Percentiles rank a stretch among this genome's conserved stretches.
Conservation (phyloP, 2,797 vertebrate genomes). For the Bucorvus abyssinicus region DNA sequence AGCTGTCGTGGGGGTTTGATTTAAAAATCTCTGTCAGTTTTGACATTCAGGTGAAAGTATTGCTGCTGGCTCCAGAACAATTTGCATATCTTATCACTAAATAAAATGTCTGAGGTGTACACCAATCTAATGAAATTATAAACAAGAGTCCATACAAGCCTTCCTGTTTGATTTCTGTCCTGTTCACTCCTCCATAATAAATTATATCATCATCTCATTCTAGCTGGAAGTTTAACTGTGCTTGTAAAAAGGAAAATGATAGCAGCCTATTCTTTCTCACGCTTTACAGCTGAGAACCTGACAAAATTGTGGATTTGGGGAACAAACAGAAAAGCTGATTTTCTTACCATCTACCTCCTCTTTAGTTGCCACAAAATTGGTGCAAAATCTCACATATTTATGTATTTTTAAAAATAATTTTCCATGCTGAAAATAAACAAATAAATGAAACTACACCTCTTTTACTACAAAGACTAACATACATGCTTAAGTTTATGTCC, state of each 20-base stretch:
- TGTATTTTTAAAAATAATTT: not conserved
- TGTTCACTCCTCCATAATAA: constrained; percentile 67
- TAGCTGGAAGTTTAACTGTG: constrained; percentile 60
- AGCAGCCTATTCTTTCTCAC: constrained; percentile 54
- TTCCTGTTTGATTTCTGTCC: constrained; percentile 57
- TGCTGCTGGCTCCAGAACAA: constrained; percentile 67
- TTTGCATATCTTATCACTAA: constrained; percentile 71
- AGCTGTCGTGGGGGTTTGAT: constrained; percentile 58
- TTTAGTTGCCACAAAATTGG: not conserved
- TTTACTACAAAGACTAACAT: constrained; percentile 6
- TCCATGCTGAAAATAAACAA: not conserved
- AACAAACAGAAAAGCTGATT: not conserved
- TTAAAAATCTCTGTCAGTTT: constrained; percentile 71
- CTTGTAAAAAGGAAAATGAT: constrained; percentile 63
- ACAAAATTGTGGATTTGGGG: constrained; percentile 7
- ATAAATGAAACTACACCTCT: not conserved
- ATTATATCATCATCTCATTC: constrained; percentile 62
- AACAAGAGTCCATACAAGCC: constrained; percentile 67
- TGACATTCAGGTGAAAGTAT: constrained; percentile 72
- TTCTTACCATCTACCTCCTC: not conserved
- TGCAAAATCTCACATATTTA: not conserved
- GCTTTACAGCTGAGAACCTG: not conserved
- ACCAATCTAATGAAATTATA: constrained; percentile 73
- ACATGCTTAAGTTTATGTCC: constrained; percentile 24
- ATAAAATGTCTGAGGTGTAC: constrained; percentile 67